Evolutionary conservation across 2,888 invertebrate genomes (phyloP), one percentile per base, ranked within the genome.

Genomic region (Colletes collaris): DNA sequence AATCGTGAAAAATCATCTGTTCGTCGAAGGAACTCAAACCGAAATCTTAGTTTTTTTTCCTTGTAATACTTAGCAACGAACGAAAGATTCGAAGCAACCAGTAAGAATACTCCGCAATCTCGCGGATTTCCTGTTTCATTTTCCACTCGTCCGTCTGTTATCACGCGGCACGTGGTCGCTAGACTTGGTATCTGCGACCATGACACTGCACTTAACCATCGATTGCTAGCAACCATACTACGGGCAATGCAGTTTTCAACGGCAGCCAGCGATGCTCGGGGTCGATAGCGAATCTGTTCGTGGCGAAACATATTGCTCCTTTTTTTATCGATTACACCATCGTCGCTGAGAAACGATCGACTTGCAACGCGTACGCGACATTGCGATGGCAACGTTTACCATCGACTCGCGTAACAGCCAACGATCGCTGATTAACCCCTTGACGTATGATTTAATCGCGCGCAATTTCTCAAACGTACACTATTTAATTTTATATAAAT

Each of bases 201-300:
- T 83, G 81, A 81, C 82, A 83, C 76, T 83, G 81, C 78, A 73
- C 78, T 66, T 69, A 60, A 49, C 65, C 66, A 69, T 71, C 76
- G 64, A 56, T 59, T 55, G 11, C 19, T 19, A 49, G 67, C 44
- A 66, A 56, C 65, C 52, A 76, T 70, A 50, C 60, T 49, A 27
- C n/a, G 60, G 1, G 11, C 6, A 60, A 53, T 53, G 60, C 56
- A 58, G 37, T 68, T 70, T 66, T 58, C 69, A 63, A 52, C 40
- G 35, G 27, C 19, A 8, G 44, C 7, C 44, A 46, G 8, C 40
- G 40, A 4, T 3, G n/a, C 13, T 27, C 19, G 46, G 46, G 11
- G 16, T 40, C 44, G 58, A 27, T 44, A 16, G 10, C 62, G 35
- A 44, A 63, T 16, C 58, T 3, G 37, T 3, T 55, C 8, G 50